These are phyloP conservation scores for Meriones psammophilus DNA, from an alignment of 2,797 vertebrate genomes.

Conservation along the genomic window DNA sequence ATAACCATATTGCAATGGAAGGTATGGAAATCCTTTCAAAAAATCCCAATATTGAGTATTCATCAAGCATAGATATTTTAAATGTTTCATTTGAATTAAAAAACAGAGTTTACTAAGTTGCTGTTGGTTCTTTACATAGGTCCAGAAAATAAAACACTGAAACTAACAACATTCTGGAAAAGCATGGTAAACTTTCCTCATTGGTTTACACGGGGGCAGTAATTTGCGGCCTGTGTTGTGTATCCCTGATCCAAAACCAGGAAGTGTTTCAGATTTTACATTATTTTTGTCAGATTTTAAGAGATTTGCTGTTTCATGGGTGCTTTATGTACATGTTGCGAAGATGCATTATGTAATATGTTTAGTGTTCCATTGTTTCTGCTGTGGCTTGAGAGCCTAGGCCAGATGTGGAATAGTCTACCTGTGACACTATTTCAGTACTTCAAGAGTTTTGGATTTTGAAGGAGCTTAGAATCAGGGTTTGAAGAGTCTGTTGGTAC, in stretches of 20 bases:
- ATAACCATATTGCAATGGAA: not conserved
- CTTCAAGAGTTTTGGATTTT: not conserved
- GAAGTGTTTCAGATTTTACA: not conserved
- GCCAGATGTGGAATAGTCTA: not conserved
- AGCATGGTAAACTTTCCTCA: not conserved
- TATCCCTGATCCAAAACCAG: not conserved
- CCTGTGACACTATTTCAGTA: not conserved
- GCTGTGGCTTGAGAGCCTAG: not conserved
- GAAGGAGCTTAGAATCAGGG: not conserved
- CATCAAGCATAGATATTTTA: not conserved
- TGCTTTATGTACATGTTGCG: not conserved
- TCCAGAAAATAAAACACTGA: not conserved
- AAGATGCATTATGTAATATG: not conserved
- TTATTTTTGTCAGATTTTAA: not conserved
- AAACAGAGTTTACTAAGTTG: constrained; percentile 24
- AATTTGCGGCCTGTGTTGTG: not conserved
- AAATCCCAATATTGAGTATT: constrained; percentile 42
- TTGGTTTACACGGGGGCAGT: not conserved
- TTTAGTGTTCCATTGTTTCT: not conserved
- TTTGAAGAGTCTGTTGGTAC: not conserved
- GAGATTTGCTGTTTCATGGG: not conserved
- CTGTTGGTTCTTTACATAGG: not conserved
- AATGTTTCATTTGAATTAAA: constrained; percentile 52
- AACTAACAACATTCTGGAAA: not conserved
- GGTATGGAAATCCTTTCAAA: not conserved